phyloP scores from a whole-genome alignment of 2,797 vertebrate species.

The Sphenopsis melanotis region DNA sequence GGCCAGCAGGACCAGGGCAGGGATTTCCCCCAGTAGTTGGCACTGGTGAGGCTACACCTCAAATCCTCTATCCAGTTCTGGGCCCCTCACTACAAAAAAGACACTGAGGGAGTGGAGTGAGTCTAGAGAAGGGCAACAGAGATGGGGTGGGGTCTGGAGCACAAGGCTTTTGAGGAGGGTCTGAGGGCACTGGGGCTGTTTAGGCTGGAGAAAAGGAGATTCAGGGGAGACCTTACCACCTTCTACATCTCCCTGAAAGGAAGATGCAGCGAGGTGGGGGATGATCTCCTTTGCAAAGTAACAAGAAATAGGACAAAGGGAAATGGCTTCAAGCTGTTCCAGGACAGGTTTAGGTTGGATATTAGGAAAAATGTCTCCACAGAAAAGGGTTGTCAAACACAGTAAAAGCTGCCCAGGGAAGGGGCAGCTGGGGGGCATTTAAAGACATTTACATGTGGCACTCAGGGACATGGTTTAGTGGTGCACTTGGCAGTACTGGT shows the following conservation, averaged over 20 bases:
- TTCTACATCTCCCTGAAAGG: neutral
- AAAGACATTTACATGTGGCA: neutral
- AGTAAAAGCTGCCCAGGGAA: neutral
- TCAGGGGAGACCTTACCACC: neutral
- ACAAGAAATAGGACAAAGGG: neutral
- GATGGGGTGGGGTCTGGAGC: neutral
- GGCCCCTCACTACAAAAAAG: neutral
- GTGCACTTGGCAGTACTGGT: neutral
- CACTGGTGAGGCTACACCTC: neutral
- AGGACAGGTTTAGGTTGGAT: neutral
- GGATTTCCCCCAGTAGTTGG: rapidly evolving
- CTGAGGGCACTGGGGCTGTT: neutral
- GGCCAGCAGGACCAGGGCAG: neutral
- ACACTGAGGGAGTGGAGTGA: rapidly evolving
- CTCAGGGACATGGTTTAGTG: neutral
- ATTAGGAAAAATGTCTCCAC: neutral
- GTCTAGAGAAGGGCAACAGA: rapidly evolving
- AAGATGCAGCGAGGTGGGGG: rapidly evolving
- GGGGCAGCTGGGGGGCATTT: neutral
- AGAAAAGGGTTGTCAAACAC: neutral
- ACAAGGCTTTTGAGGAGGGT: neutral
- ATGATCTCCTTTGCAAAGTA: neutral
- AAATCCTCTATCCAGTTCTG: neutral
- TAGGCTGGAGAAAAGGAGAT: neutral
- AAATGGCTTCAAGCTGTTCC: neutral